phyloP scores from a whole-genome alignment of 2,113 vertebrate genomes.

The Chloebia gouldiae region DNA sequence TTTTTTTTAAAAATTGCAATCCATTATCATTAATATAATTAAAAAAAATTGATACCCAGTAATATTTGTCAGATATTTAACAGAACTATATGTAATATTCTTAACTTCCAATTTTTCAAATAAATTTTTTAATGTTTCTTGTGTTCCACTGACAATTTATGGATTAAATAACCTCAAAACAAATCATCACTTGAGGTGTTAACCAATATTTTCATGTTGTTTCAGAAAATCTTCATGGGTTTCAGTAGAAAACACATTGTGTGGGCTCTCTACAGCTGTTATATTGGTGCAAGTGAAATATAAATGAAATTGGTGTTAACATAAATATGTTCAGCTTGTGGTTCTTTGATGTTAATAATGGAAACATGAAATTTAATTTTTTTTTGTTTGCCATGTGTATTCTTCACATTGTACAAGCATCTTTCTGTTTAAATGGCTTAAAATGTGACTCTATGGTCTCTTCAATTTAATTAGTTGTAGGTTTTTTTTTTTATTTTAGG shows the following conservation, averaged over 20 bases:
- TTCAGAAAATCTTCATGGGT: background rate
- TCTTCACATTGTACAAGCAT: background rate
- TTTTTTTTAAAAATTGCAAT: background rate
- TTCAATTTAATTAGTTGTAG: background rate
- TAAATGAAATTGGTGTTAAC: background rate
- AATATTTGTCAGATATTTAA: background rate
- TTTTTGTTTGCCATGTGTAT: background rate
- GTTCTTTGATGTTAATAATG: background rate
- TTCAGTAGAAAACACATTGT: background rate
- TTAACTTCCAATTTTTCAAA: background rate
- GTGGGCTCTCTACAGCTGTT: background rate
- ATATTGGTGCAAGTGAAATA: background rate
- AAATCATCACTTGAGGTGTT: background rate
- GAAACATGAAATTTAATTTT: background rate
- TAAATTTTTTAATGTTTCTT: background rate
- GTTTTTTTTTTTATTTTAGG: background rate
- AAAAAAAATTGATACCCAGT: background rate
- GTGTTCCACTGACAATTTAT: background rate
- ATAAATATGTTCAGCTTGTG: background rate
- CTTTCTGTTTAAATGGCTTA: background rate
- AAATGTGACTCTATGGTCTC: background rate
- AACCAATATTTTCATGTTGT: background rate
- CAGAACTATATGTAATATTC: background rate
- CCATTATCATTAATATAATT: background rate
- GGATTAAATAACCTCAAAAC: background rate